A percentile compares a stretch with the other conserved stretches of the same genome.
These are phyloP conservation scores for Takifugu ocellatus DNA, from an alignment of 2,797 vertebrate species.

Conservation along the genomic window DNA sequence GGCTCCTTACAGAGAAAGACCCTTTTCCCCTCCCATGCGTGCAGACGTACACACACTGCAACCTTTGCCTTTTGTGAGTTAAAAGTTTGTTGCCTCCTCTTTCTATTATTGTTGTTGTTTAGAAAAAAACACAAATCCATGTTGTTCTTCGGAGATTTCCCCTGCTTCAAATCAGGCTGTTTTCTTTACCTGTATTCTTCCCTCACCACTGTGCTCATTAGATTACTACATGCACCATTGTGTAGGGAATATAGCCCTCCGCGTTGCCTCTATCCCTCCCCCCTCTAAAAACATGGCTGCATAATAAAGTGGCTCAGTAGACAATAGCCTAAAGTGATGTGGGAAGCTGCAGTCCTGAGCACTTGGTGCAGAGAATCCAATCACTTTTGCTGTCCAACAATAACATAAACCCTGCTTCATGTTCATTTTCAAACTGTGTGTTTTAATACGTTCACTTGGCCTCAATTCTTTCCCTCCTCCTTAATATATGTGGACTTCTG, in stretches of 20 bases:
- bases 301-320: slow-evolving; percentile 59
- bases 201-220: slow-evolving; percentile 1
- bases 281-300: slow-evolving; percentile 57
- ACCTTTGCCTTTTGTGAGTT: slow-evolving; percentile 6
- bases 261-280: slow-evolving; percentile 38
- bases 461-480: neutral
- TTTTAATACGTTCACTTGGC: slow-evolving; percentile 11
- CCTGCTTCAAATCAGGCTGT: slow-evolving; percentile 5
- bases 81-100: neutral
- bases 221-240: slow-evolving; percentile 40
- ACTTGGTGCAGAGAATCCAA: slow-evolving; percentile 38
- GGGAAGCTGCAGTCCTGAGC: slow-evolving; percentile 55
- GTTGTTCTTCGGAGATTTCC: slow-evolving; percentile 9
- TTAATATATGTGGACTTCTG: slow-evolving; percentile 17
- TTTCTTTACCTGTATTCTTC: neutral
- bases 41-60: slow-evolving; percentile 16
- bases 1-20: slow-evolving; percentile 35
- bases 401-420: slow-evolving; percentile 6
- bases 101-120: neutral
- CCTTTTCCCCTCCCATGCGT: slow-evolving; percentile 28
- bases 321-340: slow-evolving; percentile 63
- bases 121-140: neutral
- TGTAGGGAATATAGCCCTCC: slow-evolving; percentile 20
- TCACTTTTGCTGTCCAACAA: slow-evolving; percentile 23
- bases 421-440: slow-evolving; percentile 10